Evolutionary conservation across 2,888 invertebrate genomes (phyloP), one percentile per base, ranked within the genome.

Genomic region (Sericinus montela): DNA sequence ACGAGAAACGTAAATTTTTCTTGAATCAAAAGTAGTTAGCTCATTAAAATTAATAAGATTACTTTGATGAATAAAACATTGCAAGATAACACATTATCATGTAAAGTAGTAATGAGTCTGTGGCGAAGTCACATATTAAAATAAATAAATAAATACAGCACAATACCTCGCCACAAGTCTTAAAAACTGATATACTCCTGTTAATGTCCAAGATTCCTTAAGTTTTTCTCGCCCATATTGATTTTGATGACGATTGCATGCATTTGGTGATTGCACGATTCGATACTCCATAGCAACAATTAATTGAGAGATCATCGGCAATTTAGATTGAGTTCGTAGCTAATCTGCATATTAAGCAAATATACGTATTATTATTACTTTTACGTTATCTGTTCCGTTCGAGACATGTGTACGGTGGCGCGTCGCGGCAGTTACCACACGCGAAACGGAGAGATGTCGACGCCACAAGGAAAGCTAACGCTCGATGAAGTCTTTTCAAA

Each of bases 341-440:
- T 48, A 52, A 58, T 56, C 48, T 53, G 47, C 53, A 57, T 55
- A 49, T 54, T 53, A 52, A 51, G 37, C 50, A 49, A 47, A 52
- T 51, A 54, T 48, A 52, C 42, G 36, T 39, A 48, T 25, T 29
- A 37, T 34, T 48, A 42, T n/a, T 16, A 19, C 19, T 28, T 41
- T 48, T 51, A 46, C 51, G 51, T 54, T 59, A 62, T 60, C 59
- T 60, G 39, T 54, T 50, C 16, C 44, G 51, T 54, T 30, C 50
- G 38, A 32, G 51, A 54, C 51, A 72, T 75, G 74, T 72, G 73
- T 62, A 69, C 69, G 15, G 68, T 72, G 49, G 67, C 70, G 55
- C 75, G 72, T 72, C 62, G 71, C 77, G 58, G 78, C 78, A 67
- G 75, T 79, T 42, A 61, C 62, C 34, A 65, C 72, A 60, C 73